These are phyloP conservation scores for Brachionus manjavacas DNA, from an alignment of 1,140 invertebrate genomes.

Conservation along the genomic window DNA sequence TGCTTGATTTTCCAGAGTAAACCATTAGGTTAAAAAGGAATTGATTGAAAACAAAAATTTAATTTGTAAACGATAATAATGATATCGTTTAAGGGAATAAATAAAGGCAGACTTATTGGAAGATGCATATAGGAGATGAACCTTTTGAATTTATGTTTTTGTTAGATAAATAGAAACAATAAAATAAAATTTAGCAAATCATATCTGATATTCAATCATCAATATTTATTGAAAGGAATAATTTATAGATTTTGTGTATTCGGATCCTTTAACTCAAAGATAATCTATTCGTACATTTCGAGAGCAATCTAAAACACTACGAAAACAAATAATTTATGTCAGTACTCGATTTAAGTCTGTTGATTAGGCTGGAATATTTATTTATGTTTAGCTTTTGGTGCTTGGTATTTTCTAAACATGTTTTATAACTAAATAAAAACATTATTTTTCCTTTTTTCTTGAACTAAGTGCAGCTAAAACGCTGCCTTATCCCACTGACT, in stretches of 20 bases:
- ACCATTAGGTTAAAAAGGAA: background rate
- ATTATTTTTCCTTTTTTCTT: background rate
- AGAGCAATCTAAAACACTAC: background rate
- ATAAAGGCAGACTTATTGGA: background rate
- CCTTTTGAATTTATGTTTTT: background rate
- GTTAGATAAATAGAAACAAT: background rate
- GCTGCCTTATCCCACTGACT: background rate
- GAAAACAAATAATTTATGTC: slow-evolving; percentile 17
- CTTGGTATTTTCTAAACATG: background rate
- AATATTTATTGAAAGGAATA: slow-evolving; percentile 1
- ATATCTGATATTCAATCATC: background rate
- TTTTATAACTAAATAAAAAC: background rate
- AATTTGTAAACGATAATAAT: background rate
- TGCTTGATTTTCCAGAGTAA: too few relatives aligned
- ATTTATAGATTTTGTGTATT: background rate
- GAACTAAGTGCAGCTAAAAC: background rate
- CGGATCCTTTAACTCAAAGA: background rate
- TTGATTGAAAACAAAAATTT: background rate
- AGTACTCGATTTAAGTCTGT: background rate
- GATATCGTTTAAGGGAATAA: background rate
- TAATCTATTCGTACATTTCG: background rate
- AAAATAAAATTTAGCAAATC: slow-evolving; percentile 18
- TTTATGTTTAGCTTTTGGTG: background rate
- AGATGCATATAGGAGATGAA: background rate
- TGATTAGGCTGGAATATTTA: background rate